phyloP scores from a whole-genome alignment of 2,113 vertebrate species.

The Plestiodon gilberti region DNA sequence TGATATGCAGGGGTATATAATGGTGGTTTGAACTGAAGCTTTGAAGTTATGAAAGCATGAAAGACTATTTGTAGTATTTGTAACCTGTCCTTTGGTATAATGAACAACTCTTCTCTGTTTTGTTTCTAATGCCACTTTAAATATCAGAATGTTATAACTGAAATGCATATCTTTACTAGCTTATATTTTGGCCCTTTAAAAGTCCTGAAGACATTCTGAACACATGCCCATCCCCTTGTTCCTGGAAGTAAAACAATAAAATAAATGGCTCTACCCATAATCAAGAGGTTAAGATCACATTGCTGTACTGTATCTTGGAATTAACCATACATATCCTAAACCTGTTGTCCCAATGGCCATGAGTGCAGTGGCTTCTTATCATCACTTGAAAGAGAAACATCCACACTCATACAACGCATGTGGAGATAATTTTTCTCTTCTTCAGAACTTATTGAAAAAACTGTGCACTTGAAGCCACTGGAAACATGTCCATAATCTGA shows the following conservation, averaged over 20 bases:
- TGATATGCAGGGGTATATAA: not conserved
- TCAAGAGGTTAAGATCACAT: not conserved
- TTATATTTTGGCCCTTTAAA: not conserved
- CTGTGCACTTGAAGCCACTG: not conserved
- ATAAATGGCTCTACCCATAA: not conserved
- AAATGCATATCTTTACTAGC: not conserved
- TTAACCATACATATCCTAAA: not conserved
- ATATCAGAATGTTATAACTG: not conserved
- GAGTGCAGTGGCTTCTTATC: not conserved
- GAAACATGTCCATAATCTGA: not conserved
- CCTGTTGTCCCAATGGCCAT: not conserved
- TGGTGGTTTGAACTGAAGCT: too few species aligned
- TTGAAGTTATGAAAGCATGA: not conserved
- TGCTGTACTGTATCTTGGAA: not conserved
- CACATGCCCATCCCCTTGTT: not conserved
- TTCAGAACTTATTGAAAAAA: not conserved
- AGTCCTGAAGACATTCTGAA: not conserved
- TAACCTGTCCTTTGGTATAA: too few species aligned
- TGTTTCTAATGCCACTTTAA: not conserved
- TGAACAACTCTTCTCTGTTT: not conserved
- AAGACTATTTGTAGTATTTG: not conserved
- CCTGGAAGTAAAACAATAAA: not conserved
- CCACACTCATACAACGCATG: not conserved
- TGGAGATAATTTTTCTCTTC: not conserved
- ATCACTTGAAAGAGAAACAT: not conserved